Percentiles rank a stretch among this genome's conserved stretches.
Evolutionary conservation across 2,113 vertebrate species (phyloP).

Genomic region (Limanda limanda): DNA sequence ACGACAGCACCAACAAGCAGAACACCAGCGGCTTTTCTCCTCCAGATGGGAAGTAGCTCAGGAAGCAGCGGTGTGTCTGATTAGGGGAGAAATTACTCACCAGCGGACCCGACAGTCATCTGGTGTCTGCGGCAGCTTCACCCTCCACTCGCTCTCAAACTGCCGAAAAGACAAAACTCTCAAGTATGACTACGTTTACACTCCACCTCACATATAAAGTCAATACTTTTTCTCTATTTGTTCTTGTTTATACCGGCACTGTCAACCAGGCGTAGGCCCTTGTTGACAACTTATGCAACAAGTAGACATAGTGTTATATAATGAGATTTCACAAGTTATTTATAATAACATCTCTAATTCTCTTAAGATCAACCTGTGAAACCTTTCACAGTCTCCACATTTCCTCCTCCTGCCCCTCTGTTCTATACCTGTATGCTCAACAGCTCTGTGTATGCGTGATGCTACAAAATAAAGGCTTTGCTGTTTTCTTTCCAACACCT

Average conservation of each 20-base stretch:
- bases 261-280: neutral
- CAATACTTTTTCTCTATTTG: neutral
- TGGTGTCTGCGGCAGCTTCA: slow-evolving; percentile 10
- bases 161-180: neutral
- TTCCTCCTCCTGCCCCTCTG: neutral
- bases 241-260: neutral
- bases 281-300: slow-evolving; percentile 5
- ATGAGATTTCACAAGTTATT: neutral
- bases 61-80: slow-evolving; percentile 42
- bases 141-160: neutral
- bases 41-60: slow-evolving; percentile 33
- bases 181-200: neutral
- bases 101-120: slow-evolving; percentile 30
- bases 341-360: neutral
- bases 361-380: neutral
- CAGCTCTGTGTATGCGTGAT: slow-evolving; percentile 17
- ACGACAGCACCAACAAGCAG: slow-evolving; percentile 31
- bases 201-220: neutral
- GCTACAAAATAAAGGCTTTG: neutral
- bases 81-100: slow-evolving; percentile 32
- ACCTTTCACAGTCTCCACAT: slow-evolving; percentile 5
- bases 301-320: slow-evolving; percentile 5
- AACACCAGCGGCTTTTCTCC: slow-evolving; percentile 26
- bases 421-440: neutral
- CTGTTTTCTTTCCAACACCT: slow-evolving; percentile 5